A percentile compares a stretch with the other conserved stretches of the same genome.
These are phyloP conservation scores for Myrmecophaga tridactyla DNA, from an alignment of 2,113 vertebrate species.

Conservation along the genomic window DNA sequence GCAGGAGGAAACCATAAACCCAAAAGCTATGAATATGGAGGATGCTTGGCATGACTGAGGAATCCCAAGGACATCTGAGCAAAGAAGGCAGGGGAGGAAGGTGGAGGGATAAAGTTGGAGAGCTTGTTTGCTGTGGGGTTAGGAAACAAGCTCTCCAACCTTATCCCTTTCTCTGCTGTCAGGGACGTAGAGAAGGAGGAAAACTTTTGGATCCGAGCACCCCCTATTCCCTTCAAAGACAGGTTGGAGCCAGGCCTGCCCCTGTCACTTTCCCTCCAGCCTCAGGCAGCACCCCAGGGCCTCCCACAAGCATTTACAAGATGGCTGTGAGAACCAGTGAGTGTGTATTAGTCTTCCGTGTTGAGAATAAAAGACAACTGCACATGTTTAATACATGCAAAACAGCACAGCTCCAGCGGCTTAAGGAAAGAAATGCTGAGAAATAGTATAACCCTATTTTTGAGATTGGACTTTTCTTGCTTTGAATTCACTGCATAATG, in stretches of 20 bases:
- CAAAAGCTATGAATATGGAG: neutral
- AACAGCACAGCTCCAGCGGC: neutral
- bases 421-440: neutral
- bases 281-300: neutral
- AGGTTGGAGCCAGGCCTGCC: neutral
- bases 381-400: neutral
- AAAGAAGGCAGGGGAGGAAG: neutral
- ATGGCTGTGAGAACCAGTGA: neutral
- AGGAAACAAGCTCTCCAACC: too few species aligned
- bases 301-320: neutral
- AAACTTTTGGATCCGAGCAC: neutral
- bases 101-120: neutral
- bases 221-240: neutral
- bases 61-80: neutral
- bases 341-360: neutral
- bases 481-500: neutral
- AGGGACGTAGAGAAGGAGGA: neutral
- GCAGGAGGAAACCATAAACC: neutral
- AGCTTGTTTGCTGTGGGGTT: neutral
- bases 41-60: neutral
- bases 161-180: neutral
- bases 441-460: neutral
- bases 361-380: neutral
- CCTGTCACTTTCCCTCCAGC: neutral
- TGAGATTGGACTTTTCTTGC: neutral